Conservation (phyloP, 2,113 vertebrate genomes). For the Genyomyrus donnyi region DNA sequence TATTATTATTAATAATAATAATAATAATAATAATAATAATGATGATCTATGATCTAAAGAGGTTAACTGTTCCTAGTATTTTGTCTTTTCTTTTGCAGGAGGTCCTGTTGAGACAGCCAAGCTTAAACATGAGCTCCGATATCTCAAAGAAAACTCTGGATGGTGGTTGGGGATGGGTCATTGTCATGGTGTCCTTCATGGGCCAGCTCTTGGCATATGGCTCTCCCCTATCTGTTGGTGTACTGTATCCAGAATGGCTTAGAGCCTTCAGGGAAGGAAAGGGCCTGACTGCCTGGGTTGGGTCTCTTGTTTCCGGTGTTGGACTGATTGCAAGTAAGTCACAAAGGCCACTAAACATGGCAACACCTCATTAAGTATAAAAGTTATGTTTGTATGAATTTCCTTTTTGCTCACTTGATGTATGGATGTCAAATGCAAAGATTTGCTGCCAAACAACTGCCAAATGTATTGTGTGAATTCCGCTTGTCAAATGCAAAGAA, state of each 20-base stretch:
- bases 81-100: conserved; percentile 29
- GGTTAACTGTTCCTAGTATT: not conserved
- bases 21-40: not conserved
- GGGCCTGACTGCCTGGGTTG: conserved; percentile 79
- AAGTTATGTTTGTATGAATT: not conserved
- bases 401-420: not conserved
- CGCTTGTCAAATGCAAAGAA: not conserved
- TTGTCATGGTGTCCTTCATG: conserved; percentile 69
- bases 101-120: not conserved
- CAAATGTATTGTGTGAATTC: not conserved
- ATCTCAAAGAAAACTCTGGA: conserved; percentile 55
- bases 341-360: not conserved
- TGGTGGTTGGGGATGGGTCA: conserved; percentile 80
- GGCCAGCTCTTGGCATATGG: conserved; percentile 74
- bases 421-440: not conserved
- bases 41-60: not conserved
- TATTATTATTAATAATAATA: not conserved
- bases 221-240: conserved; percentile 73
- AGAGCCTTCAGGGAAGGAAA: conserved; percentile 73
- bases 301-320: conserved; percentile 74
- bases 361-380: not conserved
- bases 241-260: conserved; percentile 77
- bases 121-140: conserved; percentile 54
- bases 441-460: not conserved
- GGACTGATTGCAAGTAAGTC: conserved; percentile 81